These are phyloP conservation scores for Phthorimaea operculella DNA, from an alignment of 1,140 invertebrate species.

Conservation along the genomic window DNA sequence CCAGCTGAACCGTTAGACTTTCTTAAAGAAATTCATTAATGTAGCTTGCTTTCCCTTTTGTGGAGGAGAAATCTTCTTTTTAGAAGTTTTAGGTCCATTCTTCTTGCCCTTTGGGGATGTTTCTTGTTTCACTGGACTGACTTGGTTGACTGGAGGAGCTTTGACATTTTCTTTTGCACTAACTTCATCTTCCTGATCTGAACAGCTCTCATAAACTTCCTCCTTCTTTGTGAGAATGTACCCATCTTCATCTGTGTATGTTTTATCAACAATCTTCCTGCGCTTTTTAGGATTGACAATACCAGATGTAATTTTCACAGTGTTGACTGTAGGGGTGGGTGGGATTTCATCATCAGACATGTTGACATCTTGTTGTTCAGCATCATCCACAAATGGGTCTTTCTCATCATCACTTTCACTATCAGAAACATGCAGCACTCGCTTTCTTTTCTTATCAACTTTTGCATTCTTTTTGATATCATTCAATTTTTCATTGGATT, in stretches of 20 bases:
- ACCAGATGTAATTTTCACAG: slow-evolving; percentile 52
- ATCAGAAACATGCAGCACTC: slow-evolving; percentile 51
- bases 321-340: slow-evolving; percentile 45
- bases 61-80: slow-evolving; percentile 48
- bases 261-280: slow-evolving; percentile 59
- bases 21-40: slow-evolving; percentile 55
- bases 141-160: slow-evolving; percentile 17
- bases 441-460: slow-evolving; percentile 56
- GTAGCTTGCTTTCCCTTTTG: slow-evolving; percentile 55
- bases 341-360: slow-evolving; percentile 62
- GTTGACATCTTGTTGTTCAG: slow-evolving; percentile 13
- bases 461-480: slow-evolving; percentile 45
- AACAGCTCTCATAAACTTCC: slow-evolving; percentile 59
- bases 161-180: slow-evolving; percentile 21
- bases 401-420: slow-evolving; percentile 56
- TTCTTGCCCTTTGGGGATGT: slow-evolving; percentile 33
- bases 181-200: slow-evolving; percentile 44
- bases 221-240: slow-evolving; percentile 57
- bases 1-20: slow-evolving; percentile 22
- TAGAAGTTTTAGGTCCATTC: slow-evolving; percentile 20
- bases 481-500: slow-evolving; percentile 17
- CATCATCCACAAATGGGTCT: slow-evolving; percentile 40
- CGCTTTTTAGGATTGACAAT: slow-evolving; percentile 55
- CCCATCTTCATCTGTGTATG: slow-evolving; percentile 57
- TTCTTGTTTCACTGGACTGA: slow-evolving; percentile 26